Conservation (phyloP, 2,797 vertebrate genomes). For the Gobionotothen gibberifrons region DNA sequence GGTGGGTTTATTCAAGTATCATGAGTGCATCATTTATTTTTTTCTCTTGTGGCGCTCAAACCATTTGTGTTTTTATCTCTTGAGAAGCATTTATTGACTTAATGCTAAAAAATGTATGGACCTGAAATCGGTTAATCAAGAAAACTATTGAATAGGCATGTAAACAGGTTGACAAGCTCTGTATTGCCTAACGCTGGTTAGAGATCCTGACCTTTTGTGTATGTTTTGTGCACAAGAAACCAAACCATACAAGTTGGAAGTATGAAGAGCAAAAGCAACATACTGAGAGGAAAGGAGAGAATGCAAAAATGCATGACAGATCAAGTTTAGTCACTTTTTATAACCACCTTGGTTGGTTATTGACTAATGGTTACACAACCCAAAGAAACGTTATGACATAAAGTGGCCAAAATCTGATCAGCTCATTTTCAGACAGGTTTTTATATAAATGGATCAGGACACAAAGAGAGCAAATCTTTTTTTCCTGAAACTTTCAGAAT, state of each 20-base stretch:
- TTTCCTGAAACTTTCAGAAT: too few relatives aligned
- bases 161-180: not conserved
- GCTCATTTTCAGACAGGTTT: too few relatives aligned
- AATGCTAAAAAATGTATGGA: not conserved
- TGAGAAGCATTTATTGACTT: conserved; percentile 10
- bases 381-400: too few relatives aligned
- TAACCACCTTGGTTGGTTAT: too few relatives aligned
- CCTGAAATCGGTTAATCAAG: not conserved
- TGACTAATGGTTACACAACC: too few relatives aligned
- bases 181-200: not conserved
- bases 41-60: not conserved
- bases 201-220: not conserved
- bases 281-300: not conserved
- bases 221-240: not conserved
- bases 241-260: too few relatives aligned
- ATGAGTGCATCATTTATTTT: conserved; percentile 6
- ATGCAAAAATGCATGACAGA: conserved; percentile 14
- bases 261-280: too few relatives aligned
- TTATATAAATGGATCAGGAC: too few relatives aligned
- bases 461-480: too few relatives aligned
- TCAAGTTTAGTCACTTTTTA: too few relatives aligned
- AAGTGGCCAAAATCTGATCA: too few relatives aligned
- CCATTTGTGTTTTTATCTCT: not conserved
- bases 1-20: conserved; percentile 6
- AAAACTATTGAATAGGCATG: not conserved